Percentiles rank a stretch among this genome's conserved stretches.
Conservation (phyloP, 2,888 invertebrate genomes). For the Philereme transversata region DNA sequence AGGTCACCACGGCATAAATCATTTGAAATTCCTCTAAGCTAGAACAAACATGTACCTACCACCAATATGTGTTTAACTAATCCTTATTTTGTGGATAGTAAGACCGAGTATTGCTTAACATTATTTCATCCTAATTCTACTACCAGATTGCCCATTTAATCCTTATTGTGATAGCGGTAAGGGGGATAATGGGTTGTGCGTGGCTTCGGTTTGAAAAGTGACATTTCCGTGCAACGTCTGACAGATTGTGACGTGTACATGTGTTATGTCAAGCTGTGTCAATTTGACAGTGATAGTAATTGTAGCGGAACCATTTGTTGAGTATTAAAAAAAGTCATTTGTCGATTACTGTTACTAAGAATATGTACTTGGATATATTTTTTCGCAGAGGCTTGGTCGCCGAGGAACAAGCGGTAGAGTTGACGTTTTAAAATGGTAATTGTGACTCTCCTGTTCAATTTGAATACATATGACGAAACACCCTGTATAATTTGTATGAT, state of each 20-base stretch:
- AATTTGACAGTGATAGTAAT: slow-evolving; percentile 10
- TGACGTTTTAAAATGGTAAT: no score
- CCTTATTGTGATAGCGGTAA: slow-evolving; percentile 19
- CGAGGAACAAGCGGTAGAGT: no score
- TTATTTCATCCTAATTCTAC: no score
- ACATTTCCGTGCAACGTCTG: background rate
- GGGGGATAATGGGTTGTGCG: slow-evolving; percentile 11
- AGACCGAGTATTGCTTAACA: no score
- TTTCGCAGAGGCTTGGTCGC: no score
- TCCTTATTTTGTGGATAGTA: no score
- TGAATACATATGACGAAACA: no score
- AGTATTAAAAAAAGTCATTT: no score
- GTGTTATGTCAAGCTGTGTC: slow-evolving; percentile 20
- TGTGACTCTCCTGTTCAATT: no score
- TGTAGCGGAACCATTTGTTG: background rate
- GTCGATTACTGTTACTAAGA: no score
- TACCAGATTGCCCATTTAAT: background rate
- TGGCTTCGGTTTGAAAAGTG: background rate
- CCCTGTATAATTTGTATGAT: no score
- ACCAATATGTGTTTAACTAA: background rate
- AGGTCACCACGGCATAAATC: slow-evolving; percentile 50
- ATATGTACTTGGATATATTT: no score
- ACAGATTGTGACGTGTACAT: slow-evolving; percentile 16
- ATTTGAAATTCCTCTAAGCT: slow-evolving; percentile 38
- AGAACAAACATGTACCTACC: slow-evolving; percentile 13